Evolutionary conservation across 2,113 vertebrate species (phyloP).

Genomic region (Paracanthobrama guichenoti): DNA sequence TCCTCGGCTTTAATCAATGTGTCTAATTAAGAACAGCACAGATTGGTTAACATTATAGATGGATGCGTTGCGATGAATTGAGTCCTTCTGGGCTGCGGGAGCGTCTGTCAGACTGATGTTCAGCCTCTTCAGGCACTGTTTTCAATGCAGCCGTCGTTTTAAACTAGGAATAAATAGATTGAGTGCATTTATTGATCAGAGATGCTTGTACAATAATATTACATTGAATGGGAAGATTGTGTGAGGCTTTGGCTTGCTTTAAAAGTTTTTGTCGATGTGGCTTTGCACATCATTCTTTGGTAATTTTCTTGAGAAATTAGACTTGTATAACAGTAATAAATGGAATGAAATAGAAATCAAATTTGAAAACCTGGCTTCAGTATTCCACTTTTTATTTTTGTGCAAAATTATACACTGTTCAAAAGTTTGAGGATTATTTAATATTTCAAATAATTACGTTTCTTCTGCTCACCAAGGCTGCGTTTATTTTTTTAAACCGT

Average conservation of each 20-base stretch:
- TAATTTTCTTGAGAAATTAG: not conserved
- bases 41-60: constrained; percentile 24
- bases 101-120: not conserved
- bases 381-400: not conserved
- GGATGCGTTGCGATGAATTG: not conserved
- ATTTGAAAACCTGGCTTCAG: not conserved
- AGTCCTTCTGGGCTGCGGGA: not conserved
- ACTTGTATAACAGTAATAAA: not conserved
- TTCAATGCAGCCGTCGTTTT: not conserved
- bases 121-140: not conserved
- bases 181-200: not conserved
- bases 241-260: not conserved
- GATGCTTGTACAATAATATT: not conserved
- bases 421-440: no score
- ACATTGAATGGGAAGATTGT: not conserved
- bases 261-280: not conserved
- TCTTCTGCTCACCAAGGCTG: no score
- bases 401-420: no score
- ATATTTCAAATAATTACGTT: no score
- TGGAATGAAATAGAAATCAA: not conserved
- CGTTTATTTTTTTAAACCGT: not conserved
- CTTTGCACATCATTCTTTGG: not conserved
- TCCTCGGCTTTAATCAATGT: not conserved
- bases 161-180: not conserved
- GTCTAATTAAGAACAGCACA: constrained; percentile 19